phyloP scores from a whole-genome alignment of 2,797 vertebrate genomes.

The Steatocranus sp. region DNA sequence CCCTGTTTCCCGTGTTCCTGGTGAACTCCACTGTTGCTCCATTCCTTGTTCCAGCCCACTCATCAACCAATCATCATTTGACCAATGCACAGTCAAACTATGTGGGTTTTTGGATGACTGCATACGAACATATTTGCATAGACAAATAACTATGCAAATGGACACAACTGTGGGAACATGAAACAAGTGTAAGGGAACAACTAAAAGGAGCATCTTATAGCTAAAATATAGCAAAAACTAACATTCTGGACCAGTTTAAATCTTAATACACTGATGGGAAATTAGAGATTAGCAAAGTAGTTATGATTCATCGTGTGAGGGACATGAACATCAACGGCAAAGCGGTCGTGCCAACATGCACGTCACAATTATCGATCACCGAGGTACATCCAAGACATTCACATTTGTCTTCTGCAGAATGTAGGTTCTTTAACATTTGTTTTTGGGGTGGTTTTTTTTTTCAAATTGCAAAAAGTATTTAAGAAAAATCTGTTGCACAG shows the following conservation, averaged over 20 bases:
- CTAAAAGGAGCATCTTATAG: neutral
- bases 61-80: neutral
- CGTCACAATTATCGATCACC: neutral
- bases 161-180: neutral
- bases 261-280: neutral
- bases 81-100: neutral
- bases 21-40: neutral
- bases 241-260: neutral
- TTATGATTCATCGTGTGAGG: neutral
- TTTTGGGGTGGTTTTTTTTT: fast-evolving
- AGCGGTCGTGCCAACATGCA: neutral
- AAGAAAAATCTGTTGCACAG: neutral
- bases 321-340: neutral
- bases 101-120: neutral
- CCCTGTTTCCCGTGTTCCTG: neutral
- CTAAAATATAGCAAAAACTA: neutral
- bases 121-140: neutral
- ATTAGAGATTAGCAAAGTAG: neutral
- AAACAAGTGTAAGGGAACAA: neutral
- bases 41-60: neutral
- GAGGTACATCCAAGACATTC: too few species aligned
- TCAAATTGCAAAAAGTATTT: neutral
- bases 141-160: neutral
- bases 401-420: neutral
- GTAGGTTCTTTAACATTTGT: neutral